These are phyloP conservation scores for Conistra vaccinii DNA, from an alignment of 2,888 invertebrate genomes.

Conservation along the genomic window DNA sequence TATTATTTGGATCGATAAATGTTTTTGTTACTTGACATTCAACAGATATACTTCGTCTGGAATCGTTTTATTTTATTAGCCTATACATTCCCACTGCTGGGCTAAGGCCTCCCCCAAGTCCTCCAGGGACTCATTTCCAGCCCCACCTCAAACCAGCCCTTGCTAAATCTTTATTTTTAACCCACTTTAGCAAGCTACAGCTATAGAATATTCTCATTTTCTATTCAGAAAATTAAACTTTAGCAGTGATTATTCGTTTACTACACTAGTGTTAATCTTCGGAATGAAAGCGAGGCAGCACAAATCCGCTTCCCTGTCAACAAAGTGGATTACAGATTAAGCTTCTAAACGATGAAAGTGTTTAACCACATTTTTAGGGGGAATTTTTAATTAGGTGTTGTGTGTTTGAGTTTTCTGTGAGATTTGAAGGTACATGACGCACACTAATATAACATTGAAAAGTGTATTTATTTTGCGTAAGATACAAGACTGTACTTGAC, in stretches of 20 bases:
- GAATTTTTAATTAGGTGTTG: not conserved
- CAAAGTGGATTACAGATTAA: slow-evolving; percentile 43
- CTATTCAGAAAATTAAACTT: slow-evolving; percentile 4
- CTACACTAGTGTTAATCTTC: slow-evolving; percentile 13
- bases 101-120: not conserved
- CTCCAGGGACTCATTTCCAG: not conserved
- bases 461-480: not conserved
- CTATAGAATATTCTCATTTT: not conserved
- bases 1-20: no score
- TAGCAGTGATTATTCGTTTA: slow-evolving; percentile 10
- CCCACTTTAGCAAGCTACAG: not conserved
- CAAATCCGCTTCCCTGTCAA: slow-evolving; percentile 22
- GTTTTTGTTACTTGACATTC: not conserved
- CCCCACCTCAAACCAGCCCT: not conserved
- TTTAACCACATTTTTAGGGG: slow-evolving; percentile 9
- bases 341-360: slow-evolving; percentile 29
- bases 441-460: not conserved
- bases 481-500: no score
- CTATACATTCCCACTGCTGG: not conserved
- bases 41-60: not conserved
- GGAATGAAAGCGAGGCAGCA: slow-evolving; percentile 26
- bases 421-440: not conserved
- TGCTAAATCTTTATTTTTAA: not conserved
- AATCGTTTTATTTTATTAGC: not conserved
- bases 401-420: not conserved